Percentiles rank a stretch among this genome's conserved stretches.
phyloP scores from a whole-genome alignment of 2,797 vertebrate genomes.

The Tinamus major region DNA sequence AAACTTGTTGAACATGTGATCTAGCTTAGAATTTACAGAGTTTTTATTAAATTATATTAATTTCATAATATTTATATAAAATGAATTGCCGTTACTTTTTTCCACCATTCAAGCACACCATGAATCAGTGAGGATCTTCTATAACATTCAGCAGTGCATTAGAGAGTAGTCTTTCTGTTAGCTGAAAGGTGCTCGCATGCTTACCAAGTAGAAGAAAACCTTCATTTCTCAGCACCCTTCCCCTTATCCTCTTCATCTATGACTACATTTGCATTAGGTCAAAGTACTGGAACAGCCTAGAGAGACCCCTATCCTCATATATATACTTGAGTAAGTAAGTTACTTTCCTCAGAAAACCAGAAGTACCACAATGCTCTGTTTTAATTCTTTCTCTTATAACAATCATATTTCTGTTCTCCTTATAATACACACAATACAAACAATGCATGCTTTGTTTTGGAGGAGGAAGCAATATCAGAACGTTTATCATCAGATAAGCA shows the following conservation, averaged over 20 bases:
- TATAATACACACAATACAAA: conserved; percentile 70
- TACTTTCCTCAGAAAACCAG: conserved; percentile 18
- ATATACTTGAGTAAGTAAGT: conserved; percentile 19
- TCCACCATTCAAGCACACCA: neutral
- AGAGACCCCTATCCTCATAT: neutral
- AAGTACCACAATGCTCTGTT: conserved; percentile 1
- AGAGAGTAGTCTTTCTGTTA: neutral
- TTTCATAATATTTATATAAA: neutral
- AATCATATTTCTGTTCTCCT: conserved; percentile 64
- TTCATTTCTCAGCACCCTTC: neutral
- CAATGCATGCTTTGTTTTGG: conserved; percentile 1
- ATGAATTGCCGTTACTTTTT: neutral
- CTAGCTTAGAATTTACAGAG: neutral
- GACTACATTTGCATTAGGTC: neutral
- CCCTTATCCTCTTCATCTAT: neutral
- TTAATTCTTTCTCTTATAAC: conserved; percentile 26
- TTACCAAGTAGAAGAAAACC: neutral
- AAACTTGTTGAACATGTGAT: neutral
- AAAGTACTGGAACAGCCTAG: neutral
- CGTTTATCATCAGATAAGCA: neutral
- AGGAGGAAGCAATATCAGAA: neutral
- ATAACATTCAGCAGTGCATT: fast-evolving
- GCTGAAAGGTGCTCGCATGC: fast-evolving
- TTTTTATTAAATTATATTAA: neutral
- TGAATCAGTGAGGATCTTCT: neutral